Evolutionary conservation across 1,140 invertebrate genomes (phyloP).

Genomic region (Orius insidiosus): DNA sequence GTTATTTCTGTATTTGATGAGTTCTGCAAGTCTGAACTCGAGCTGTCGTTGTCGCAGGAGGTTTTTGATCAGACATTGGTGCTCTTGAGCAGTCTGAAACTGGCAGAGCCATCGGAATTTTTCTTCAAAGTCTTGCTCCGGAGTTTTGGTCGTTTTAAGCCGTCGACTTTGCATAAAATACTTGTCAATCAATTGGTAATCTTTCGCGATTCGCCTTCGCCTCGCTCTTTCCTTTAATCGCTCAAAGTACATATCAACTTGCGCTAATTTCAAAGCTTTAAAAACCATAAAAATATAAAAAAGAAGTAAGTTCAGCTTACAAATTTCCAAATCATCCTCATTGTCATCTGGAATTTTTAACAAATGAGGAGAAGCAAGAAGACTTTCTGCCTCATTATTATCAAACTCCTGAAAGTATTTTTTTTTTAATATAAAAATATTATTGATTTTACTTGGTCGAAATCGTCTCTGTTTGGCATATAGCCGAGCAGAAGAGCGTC

Average conservation of each 20-base stretch:
- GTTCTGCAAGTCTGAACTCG: constrained; percentile 59
- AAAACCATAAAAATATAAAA: constrained; percentile 4
- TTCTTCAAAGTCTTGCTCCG: constrained; percentile 44
- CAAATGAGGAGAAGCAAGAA: constrained; percentile 59
- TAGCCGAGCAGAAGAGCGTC: constrained; percentile 71
- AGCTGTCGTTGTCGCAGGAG: constrained; percentile 69
- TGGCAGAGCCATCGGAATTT: constrained; percentile 69
- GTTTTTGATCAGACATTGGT: constrained; percentile 52
- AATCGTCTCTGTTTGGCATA: constrained; percentile 89
- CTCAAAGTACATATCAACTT: constrained; percentile 79
- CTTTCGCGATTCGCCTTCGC: constrained; percentile 69
- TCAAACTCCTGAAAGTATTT: constrained; percentile 59
- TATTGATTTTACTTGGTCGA: constrained; percentile 37
- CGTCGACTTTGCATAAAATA: constrained; percentile 37
- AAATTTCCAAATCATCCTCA: constrained; percentile 75
- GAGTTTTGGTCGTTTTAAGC: constrained; percentile 2
- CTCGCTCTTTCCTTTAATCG: constrained; percentile 67
- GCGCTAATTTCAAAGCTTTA: constrained; percentile 45
- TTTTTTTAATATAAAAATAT: background rate
- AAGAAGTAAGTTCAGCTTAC: constrained; percentile 26
- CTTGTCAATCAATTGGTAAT: constrained; percentile 66
- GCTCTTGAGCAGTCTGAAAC: constrained; percentile 69
- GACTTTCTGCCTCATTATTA: constrained; percentile 76
- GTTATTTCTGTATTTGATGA: constrained; percentile 62
- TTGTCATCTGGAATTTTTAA: constrained; percentile 34